Conservation (phyloP, 2,797 vertebrate species). For the Danio choprae region DNA sequence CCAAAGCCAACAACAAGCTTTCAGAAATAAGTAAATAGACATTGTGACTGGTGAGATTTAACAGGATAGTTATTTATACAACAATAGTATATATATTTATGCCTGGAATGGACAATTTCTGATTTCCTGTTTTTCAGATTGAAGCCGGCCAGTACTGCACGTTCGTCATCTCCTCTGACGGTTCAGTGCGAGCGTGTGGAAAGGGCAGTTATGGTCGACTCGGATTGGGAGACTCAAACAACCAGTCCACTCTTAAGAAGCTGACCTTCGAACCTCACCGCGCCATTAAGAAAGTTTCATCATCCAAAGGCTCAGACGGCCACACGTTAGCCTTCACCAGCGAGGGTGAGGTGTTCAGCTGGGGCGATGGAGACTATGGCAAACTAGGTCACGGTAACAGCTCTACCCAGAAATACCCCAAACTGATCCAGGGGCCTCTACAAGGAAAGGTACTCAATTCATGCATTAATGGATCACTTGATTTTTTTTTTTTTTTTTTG, state of each 20-base stretch:
- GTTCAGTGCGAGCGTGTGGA: constrained; percentile 82
- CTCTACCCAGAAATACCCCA: constrained; percentile 86
- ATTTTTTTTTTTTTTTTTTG: no score
- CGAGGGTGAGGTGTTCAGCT: constrained; percentile 85
- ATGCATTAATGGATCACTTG: background rate
- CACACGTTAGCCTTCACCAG: constrained; percentile 85
- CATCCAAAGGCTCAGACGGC: constrained; percentile 84
- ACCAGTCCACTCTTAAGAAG: constrained; percentile 85
- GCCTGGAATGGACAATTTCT: constrained; percentile 55
- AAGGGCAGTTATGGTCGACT: constrained; percentile 85
- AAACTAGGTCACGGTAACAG: constrained; percentile 87
- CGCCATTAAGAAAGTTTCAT: constrained; percentile 83
- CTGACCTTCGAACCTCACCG: constrained; percentile 84
- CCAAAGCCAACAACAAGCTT: no score
- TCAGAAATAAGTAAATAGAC: no score
- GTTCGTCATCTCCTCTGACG: constrained; percentile 82
- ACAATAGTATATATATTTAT: background rate
- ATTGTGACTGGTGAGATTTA: no score
- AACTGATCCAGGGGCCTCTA: constrained; percentile 84
- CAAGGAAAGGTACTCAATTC: constrained; percentile 79
- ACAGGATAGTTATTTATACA: constrained; percentile 62
- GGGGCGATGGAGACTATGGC: constrained; percentile 86
- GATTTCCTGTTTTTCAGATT: constrained; percentile 73
- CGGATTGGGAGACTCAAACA: constrained; percentile 85
- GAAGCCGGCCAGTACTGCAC: constrained; percentile 87